Evolutionary conservation across 2,113 vertebrate species (phyloP), one percentile per base, ranked within the genome.

Genomic region (Mustela lutreola): DNA sequence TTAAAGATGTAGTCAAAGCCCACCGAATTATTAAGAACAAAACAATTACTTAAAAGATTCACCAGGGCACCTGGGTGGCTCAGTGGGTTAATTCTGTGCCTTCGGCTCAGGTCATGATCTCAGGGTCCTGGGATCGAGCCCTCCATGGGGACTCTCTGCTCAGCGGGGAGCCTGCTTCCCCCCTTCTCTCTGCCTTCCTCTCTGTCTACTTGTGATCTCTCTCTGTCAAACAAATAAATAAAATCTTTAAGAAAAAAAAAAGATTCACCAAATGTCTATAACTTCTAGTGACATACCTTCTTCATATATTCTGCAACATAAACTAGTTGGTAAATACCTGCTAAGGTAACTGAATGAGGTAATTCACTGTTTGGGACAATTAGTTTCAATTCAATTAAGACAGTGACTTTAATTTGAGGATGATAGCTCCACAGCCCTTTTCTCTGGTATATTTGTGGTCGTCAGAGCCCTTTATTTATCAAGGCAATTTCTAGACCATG

Each of bases 331-430:
- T 82, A 76, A 89, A 62, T 86, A 63, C 80, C 92, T 93, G 56
- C 36, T 58, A 45, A 83, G 76, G n/a, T 93, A 78, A 56, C 65
- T 87, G 31, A 93, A n/a, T 82, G 60, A 93, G 19, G 12, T 89
- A 93, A 78, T 60, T 83, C 60, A 18, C n/a, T 94, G 5, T 92
- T 96, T 83, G 39, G 48, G 28, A 63, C 62, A 79, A 19, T 96
- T 88, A 79, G 50, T 33, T 94, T 75, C 82, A 31, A 73, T 84
- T 94, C 62, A 88, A 14, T 94, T 78, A 94, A 83, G 90, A 78
- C 36, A 91, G 56, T 83, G 42, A 70, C 31, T 94, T 84, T 71
- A 79, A 65, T 92, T 75, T 63, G 79, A 85, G 82, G 73, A 65
- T 50, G 58, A 70, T 79, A 65, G 9, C n/a, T 89, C 62, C 5